Evolutionary conservation across 2,113 vertebrate genomes (phyloP), one percentile per base, ranked within the genome.

Genomic region (Lamprotornis superbus): DNA sequence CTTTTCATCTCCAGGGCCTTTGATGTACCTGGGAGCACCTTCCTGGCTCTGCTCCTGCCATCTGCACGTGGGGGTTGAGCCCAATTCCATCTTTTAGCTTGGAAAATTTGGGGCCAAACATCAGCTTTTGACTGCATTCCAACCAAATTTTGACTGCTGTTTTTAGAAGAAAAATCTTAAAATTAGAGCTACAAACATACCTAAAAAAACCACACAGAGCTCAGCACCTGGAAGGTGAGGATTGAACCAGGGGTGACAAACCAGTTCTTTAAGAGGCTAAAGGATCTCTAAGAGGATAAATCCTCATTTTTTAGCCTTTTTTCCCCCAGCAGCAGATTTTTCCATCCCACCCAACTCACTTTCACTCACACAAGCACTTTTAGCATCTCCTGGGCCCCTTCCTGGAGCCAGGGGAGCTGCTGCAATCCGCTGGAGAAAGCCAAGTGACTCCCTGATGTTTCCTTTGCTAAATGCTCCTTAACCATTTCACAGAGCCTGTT

Each of bases 391-490:
- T 23, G 65, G 46, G 60, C 81, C 47, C 55, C 15, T 85, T 56
- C 47, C 93, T 23, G 7, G 11, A 37, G 39, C 35, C 69, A 2
- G 14, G 0, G 81, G 93, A 90, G 70, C 52, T 46, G 85, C 83
- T 46, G 89, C 9, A 83, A 46, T 21, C 18, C 15, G 0, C 59
- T 33, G 67, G 67, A 89, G 89, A 37, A 79, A 65, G 84, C 75
- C 14, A 69, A 87, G 84, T 0, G 21, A 30, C 31, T 88, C 94
- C 84, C 84, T 73, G 25, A 14, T 79, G 81, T 89, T 95, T 73
- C 70, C 50, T 68, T 83, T 91, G 70, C 87, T 87, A 92, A 97
- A 79, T 18, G 78, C 91, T 95, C 67, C 92, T 95, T 85, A 71
- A 60, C 91, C 12, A 2, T 63, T 76, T 42, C 87, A 3, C 93